Evolutionary conservation across 2,797 vertebrate species (phyloP), one percentile per base, ranked within the genome.

Genomic region (Varecia variegata): DNA sequence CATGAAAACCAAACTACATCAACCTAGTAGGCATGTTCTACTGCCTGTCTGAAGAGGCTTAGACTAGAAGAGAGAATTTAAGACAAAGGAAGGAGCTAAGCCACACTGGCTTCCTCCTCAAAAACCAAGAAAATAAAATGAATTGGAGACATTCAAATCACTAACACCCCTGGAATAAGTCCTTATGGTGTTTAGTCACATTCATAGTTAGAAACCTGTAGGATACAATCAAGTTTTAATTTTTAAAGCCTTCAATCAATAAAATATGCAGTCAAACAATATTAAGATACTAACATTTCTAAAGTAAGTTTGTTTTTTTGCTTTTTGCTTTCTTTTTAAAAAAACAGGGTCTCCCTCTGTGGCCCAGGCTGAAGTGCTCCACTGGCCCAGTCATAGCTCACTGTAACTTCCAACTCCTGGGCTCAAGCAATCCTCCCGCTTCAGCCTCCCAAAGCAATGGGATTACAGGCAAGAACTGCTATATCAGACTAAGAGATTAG

Each of bases 1-100:
- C 67, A 88, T 79, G 77, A 97, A 97, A 95, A 87, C 70, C 70
- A 82, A 90, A 93, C 54, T 79, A 94, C 45, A 93, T 76, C 56
- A 87, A 83, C 54, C 13, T 88, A 15, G 25, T 58, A 76, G 18
- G 18, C 82, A 94, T 43, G n/a, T 84, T 86, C 77, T 81, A 87
- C 43, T 67, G 71, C 25, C 71, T 58, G 23, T 60, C 47, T 90
- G 25, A 96, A 83, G 50, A 60, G 25, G 47, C 18, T 88, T 50
- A 91, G 23, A 74, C 3, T 67, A 93, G 40, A 82, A 85, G 60
- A 92, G 23, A 68, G 21, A 84, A 73, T 12, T 70, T 88, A 76
- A 90, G 73, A 88, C 60, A 88, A 68, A 90, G 43, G 54, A 81
- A 93, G 10, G 84, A 68, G 56, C 70, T 73, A 92, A 96, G 58